Conservation (phyloP, 2,888 invertebrate genomes). For the Tillus elongatus region DNA sequence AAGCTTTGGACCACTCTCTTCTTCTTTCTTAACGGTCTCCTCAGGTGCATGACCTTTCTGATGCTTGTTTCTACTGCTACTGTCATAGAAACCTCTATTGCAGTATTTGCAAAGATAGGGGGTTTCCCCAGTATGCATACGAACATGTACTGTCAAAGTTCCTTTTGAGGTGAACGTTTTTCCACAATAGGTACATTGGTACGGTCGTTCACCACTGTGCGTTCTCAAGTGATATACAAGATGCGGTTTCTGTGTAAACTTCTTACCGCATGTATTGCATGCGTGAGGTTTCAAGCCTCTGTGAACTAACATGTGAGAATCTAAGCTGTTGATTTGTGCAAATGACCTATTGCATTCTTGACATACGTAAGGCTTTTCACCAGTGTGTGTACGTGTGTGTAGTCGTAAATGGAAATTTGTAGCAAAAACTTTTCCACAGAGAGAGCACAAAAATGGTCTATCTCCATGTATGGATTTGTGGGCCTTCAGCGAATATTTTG, state of each 20-base stretch:
- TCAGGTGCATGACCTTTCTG: too few species aligned
- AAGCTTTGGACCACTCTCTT: too few species aligned
- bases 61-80: background rate
- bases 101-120: background rate
- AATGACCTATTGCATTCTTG: background rate
- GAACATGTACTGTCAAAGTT: background rate
- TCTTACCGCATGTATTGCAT: slow-evolving; percentile 9
- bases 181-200: slow-evolving; percentile 7
- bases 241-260: slow-evolving; percentile 8
- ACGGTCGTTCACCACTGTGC: slow-evolving; percentile 11
- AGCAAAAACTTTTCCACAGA: background rate
- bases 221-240: slow-evolving; percentile 4
- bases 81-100: background rate
- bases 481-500: background rate
- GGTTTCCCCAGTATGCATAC: slow-evolving; percentile 1
- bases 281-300: slow-evolving; percentile 5
- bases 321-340: background rate
- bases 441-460: background rate
- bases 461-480: background rate
- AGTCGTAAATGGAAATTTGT: background rate
- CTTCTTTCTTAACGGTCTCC: too few species aligned
- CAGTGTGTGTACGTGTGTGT: slow-evolving; percentile 1
- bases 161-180: background rate
- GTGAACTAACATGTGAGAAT: slow-evolving; percentile 23
- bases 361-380: slow-evolving; percentile 2